A percentile compares a stretch with the other conserved stretches of the same genome.
Conservation (phyloP, 2,113 vertebrate species). For the Hiodon alosoides region DNA sequence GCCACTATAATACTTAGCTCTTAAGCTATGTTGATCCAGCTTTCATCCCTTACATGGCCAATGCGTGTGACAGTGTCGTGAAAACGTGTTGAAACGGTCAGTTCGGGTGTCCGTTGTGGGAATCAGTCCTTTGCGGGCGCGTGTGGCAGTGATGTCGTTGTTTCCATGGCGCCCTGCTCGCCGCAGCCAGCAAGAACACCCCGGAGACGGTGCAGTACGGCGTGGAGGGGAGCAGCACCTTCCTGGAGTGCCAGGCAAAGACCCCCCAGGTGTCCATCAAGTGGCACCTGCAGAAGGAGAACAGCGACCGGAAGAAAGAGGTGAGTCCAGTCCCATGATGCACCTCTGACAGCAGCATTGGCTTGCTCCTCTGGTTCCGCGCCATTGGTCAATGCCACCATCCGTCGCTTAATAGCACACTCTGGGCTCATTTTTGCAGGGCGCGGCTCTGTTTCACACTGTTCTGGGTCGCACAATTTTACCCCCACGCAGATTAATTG, state of each 20-base stretch:
- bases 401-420: neutral
- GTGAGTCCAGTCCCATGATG: conserved; percentile 51
- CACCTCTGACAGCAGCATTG: neutral
- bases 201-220: conserved; percentile 88
- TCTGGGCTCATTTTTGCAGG: neutral
- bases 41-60: no score
- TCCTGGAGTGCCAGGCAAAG: conserved; percentile 91
- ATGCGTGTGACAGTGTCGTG: no score
- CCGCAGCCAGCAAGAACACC: conserved; percentile 81
- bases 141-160: neutral
- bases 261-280: conserved; percentile 89
- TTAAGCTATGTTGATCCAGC: no score
- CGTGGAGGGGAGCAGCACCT: conserved; percentile 89
- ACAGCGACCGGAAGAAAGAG: conserved; percentile 91
- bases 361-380: neutral
- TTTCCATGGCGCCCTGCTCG: neutral
- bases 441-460: neutral
- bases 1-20: no score
- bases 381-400: neutral
- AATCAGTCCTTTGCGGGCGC: neutral
- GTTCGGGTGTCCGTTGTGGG: neutral
- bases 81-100: neutral
- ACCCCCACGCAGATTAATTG: neutral
- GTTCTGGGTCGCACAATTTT: neutral
- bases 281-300: conserved; percentile 92